These are phyloP conservation scores for Trypoxylus dichotomus DNA, from an alignment of 1,140 invertebrate species.

Conservation along the genomic window DNA sequence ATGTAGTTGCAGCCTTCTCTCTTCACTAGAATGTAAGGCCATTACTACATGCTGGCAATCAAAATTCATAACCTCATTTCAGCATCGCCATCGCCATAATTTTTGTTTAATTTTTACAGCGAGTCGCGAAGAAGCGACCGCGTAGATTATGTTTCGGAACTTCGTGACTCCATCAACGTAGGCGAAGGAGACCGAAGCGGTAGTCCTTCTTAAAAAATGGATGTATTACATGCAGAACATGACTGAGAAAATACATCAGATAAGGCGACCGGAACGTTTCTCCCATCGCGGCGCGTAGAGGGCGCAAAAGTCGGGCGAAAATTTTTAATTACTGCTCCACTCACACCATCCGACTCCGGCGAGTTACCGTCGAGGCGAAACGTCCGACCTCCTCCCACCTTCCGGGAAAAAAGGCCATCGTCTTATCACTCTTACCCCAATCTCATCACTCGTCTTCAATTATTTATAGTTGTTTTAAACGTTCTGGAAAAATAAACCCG, in stretches of 20 bases:
- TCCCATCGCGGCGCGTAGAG: background rate
- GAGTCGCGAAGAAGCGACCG: background rate
- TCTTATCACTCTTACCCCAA: constrained; percentile 23
- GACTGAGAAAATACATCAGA: constrained; percentile 20
- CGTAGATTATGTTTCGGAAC: constrained; percentile 19
- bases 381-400: background rate
- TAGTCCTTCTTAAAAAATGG: constrained; percentile 15
- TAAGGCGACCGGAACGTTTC: constrained; percentile 1
- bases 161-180: constrained; percentile 7
- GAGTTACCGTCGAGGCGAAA: background rate
- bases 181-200: background rate
- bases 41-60: background rate
- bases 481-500: constrained; percentile 18
- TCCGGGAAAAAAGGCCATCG: constrained; percentile 7
- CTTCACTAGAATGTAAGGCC: background rate
- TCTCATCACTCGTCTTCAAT: constrained; percentile 21
- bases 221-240: constrained; percentile 20
- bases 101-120: constrained; percentile 6
- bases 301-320: background rate
- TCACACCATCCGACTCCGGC: background rate
- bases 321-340: constrained; percentile 13
- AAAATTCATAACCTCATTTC: constrained; percentile 7
- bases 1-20: background rate
- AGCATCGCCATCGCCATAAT: background rate
- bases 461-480: constrained; percentile 26